Evolutionary conservation across 2,888 invertebrate genomes (phyloP).

Genomic region (Epinotia nisella): DNA sequence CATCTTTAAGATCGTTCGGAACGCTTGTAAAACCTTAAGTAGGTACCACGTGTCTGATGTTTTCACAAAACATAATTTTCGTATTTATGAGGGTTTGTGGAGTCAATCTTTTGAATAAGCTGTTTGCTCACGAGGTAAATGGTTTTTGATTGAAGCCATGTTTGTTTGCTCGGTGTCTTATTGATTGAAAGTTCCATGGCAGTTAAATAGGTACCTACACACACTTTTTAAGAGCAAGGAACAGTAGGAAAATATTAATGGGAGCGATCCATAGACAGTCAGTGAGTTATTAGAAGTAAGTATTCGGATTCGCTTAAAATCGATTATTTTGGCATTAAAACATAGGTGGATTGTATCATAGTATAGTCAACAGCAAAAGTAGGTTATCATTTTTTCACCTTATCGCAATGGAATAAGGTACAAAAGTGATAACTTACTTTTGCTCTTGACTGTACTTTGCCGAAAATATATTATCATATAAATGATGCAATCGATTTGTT

Average conservation of each 20-base stretch:
- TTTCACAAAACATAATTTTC: slow-evolving; percentile 52
- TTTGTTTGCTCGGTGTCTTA: slow-evolving; percentile 19
- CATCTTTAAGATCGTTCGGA: slow-evolving; percentile 44
- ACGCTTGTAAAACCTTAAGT: slow-evolving; percentile 47
- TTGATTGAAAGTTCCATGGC: slow-evolving; percentile 11
- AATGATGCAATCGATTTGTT: too few relatives aligned
- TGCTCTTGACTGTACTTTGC: too few relatives aligned
- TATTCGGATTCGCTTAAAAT: too few relatives aligned
- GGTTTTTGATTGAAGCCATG: slow-evolving; percentile 14
- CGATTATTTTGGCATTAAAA: too few relatives aligned
- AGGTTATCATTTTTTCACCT: too few relatives aligned
- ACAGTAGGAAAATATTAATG: neutral
- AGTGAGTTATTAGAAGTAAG: too few relatives aligned
- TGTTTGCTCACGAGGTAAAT: slow-evolving; percentile 32
- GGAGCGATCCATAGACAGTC: too few relatives aligned
- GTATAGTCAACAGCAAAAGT: too few relatives aligned
- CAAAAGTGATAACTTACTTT: too few relatives aligned
- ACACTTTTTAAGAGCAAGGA: neutral
- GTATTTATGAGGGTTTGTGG: slow-evolving; percentile 41
- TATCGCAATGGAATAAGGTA: too few relatives aligned
- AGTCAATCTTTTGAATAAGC: slow-evolving; percentile 45
- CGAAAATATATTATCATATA: too few relatives aligned
- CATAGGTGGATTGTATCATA: too few relatives aligned
- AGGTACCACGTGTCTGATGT: slow-evolving; percentile 55
- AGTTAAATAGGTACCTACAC: neutral